Evolutionary conservation across 2,113 vertebrate species (phyloP).

Genomic region (Hippocampus comes): DNA sequence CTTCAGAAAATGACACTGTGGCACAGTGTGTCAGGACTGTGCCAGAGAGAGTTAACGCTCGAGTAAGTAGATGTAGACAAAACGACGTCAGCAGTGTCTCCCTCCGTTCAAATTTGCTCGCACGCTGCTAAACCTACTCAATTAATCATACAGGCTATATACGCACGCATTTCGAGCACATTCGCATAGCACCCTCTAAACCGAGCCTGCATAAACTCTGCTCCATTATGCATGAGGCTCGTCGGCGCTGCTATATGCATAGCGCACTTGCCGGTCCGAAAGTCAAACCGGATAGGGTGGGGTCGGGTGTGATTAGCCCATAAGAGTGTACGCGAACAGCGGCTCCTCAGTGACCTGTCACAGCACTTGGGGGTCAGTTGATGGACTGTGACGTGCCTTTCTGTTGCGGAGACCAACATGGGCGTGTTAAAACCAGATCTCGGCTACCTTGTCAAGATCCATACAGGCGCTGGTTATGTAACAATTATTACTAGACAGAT

Average conservation of each 20-base stretch:
- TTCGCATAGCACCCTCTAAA: conserved; percentile 34
- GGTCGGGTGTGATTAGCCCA: conserved; percentile 33
- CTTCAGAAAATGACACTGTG: neutral
- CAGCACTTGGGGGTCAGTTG: conserved; percentile 28
- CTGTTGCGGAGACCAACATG: conserved; percentile 11
- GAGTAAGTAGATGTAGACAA: neutral
- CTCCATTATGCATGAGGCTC: conserved; percentile 59
- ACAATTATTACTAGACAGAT: conserved; percentile 6
- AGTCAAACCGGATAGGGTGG: conserved; percentile 22
- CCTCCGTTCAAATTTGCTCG: conserved; percentile 19
- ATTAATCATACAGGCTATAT: conserved; percentile 49
- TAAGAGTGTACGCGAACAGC: conserved; percentile 5
- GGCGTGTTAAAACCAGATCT: conserved; percentile 22
- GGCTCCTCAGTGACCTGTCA: conserved; percentile 37
- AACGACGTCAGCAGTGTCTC: conserved; percentile 20
- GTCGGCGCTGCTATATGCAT: conserved; percentile 24
- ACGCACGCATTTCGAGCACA: conserved; percentile 32
- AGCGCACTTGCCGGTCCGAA: conserved; percentile 24
- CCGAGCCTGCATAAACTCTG: conserved; percentile 32
- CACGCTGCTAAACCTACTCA: conserved; percentile 36
- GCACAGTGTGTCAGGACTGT: neutral
- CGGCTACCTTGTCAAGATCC: conserved; percentile 12
- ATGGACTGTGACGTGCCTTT: conserved; percentile 15
- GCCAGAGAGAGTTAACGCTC: neutral
- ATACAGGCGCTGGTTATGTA: conserved; percentile 35